Percentiles rank a stretch among this genome's conserved stretches.
phyloP scores from a whole-genome alignment of 2,113 vertebrate genomes.

The Falco punctatus region DNA sequence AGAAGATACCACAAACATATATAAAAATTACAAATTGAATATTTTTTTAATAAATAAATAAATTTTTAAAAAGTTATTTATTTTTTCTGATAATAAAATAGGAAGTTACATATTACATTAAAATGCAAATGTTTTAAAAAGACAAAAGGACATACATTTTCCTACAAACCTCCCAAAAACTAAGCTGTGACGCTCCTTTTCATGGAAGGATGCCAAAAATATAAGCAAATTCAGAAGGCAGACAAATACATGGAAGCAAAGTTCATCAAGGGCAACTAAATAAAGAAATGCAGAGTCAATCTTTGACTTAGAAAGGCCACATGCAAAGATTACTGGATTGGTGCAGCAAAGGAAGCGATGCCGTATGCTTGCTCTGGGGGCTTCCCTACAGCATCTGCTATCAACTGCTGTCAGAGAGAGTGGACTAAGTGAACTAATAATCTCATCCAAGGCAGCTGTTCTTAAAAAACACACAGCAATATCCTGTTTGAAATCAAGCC shows the following conservation, averaged over 20 bases:
- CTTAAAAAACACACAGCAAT: background rate
- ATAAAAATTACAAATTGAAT: background rate
- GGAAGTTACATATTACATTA: background rate
- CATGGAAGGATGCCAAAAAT: background rate
- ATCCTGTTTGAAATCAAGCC: background rate
- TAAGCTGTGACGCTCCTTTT: background rate
- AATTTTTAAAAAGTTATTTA: background rate
- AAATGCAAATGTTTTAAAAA: background rate
- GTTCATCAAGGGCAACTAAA: background rate
- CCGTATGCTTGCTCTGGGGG: background rate
- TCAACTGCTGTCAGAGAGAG: background rate
- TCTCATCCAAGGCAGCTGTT: background rate
- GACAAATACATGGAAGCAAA: background rate
- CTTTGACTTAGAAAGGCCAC: background rate
- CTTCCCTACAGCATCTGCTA: background rate
- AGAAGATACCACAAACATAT: background rate
- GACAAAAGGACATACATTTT: background rate
- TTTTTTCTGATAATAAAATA: background rate
- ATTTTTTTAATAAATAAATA: background rate
- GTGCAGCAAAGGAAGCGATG: background rate
- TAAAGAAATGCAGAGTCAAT: background rate
- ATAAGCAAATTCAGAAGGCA: background rate
- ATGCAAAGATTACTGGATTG: background rate
- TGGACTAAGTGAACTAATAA: background rate
- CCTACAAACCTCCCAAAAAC: background rate